A percentile compares a stretch with the other conserved stretches of the same genome.
Conservation (phyloP, 1,140 invertebrate species). For the Octopus bimaculoides region DNA sequence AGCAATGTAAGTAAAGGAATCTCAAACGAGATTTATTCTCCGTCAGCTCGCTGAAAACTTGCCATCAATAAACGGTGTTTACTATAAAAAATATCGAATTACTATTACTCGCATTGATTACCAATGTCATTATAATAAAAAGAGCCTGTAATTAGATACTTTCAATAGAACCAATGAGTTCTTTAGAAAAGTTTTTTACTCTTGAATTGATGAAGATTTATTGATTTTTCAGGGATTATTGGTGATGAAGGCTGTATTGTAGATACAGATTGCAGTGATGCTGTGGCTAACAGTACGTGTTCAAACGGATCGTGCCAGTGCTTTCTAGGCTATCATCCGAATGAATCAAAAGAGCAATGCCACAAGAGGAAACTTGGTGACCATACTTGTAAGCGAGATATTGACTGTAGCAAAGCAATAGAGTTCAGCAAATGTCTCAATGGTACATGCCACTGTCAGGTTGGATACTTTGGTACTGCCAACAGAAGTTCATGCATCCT, state of each 20-base stretch:
- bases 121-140: too few species aligned
- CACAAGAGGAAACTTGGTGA: constrained; percentile 27
- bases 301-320: constrained; percentile 25
- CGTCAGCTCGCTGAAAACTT: too few species aligned
- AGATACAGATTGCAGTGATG: constrained; percentile 24
- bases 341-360: constrained; percentile 19
- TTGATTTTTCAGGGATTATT: constrained; percentile 1
- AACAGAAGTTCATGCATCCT: constrained; percentile 16
- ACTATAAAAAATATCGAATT: too few species aligned
- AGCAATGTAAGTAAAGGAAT: too few species aligned
- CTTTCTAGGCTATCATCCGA: constrained; percentile 22
- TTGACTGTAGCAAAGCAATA: constrained; percentile 28
- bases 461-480: constrained; percentile 23
- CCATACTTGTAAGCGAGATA: constrained; percentile 16
- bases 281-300: constrained; percentile 26
- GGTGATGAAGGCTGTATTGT: constrained; percentile 14
- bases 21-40: too few species aligned
- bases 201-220: too few species aligned
- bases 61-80: too few species aligned
- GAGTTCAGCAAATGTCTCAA: constrained; percentile 25
- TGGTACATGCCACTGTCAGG: constrained; percentile 23
- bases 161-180: too few species aligned
- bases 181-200: too few species aligned
- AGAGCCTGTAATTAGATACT: too few species aligned
- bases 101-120: too few species aligned